Conservation (phyloP, 2,888 invertebrate species). For the Apeira syringaria region DNA sequence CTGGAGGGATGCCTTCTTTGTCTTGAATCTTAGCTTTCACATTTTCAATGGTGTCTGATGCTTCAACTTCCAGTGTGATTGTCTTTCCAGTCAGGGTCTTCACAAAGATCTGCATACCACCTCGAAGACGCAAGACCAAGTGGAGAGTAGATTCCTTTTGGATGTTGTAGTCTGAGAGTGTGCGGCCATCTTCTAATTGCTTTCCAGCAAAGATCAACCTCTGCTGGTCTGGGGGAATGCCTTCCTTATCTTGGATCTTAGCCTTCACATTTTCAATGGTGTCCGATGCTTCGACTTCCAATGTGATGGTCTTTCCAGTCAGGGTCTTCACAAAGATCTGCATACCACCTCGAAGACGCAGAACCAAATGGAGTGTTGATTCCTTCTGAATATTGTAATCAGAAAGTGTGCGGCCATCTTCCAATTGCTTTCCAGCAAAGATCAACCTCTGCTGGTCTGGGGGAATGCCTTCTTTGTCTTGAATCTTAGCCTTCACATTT, state of each 20-base stretch:
- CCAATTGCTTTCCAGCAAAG: slow-evolving; percentile 61
- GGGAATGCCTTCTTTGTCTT: slow-evolving; percentile 65
- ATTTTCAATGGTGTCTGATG: slow-evolving; percentile 46
- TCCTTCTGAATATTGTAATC: slow-evolving; percentile 66
- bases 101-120: slow-evolving; percentile 54
- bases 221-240: slow-evolving; percentile 55
- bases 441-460: slow-evolving; percentile 63
- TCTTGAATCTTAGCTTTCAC: slow-evolving; percentile 50
- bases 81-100: slow-evolving; percentile 50
- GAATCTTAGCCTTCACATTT: slow-evolving; percentile 63
- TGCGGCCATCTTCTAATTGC: slow-evolving; percentile 52
- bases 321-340: slow-evolving; percentile 54
- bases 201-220: slow-evolving; percentile 52
- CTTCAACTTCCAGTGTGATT: slow-evolving; percentile 44
- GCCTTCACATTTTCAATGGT: slow-evolving; percentile 57
- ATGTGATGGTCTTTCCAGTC: slow-evolving; percentile 51
- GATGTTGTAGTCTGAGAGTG: slow-evolving; percentile 51
- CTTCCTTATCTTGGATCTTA: slow-evolving; percentile 54
- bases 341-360: slow-evolving; percentile 61
- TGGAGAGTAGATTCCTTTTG: slow-evolving; percentile 54
- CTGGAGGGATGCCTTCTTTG: slow-evolving; percentile 50
- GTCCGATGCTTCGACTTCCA: slow-evolving; percentile 50
- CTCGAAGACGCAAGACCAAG: slow-evolving; percentile 46
- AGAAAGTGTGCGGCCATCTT: slow-evolving; percentile 60
- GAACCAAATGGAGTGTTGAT: slow-evolving; percentile 54